These are phyloP conservation scores for Drosophila busckii DNA, from an alignment of 1,140 invertebrate genomes.

Conservation along the genomic window DNA sequence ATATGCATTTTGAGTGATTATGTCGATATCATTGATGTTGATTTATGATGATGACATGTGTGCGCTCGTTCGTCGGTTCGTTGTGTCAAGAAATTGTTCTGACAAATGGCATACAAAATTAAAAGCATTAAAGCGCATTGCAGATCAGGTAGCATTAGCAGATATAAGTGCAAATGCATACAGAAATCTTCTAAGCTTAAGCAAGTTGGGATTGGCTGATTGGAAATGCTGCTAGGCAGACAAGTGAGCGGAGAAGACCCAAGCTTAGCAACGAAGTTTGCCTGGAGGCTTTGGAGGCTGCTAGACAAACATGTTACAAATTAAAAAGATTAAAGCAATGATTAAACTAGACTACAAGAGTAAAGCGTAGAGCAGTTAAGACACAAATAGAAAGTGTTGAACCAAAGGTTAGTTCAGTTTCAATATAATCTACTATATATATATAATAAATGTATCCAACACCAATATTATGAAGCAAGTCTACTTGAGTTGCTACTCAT, in stretches of 20 bases:
- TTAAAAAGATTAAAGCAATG: too few relatives aligned
- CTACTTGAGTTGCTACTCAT: too few relatives aligned
- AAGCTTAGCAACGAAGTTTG: neutral
- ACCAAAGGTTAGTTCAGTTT: too few relatives aligned
- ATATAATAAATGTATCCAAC: too few relatives aligned
- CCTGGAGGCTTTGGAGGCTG: too few relatives aligned
- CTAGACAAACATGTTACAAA: too few relatives aligned
- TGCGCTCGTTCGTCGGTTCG: conserved; percentile 1
- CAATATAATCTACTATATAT: too few relatives aligned
- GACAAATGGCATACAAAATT: conserved; percentile 41
- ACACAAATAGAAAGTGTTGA: too few relatives aligned
- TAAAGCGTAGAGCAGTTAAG: too few relatives aligned
- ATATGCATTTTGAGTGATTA: conserved; percentile 69
- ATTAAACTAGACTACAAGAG: too few relatives aligned
- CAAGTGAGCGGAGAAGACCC: neutral
- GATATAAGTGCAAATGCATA: neutral
- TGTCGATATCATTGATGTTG: conserved; percentile 76
- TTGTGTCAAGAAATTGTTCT: conserved; percentile 30
- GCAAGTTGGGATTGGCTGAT: neutral
- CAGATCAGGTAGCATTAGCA: conserved; percentile 27
- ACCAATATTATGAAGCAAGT: too few relatives aligned
- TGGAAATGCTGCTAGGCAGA: too few relatives aligned
- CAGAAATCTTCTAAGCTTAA: neutral
- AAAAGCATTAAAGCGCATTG: conserved; percentile 14
- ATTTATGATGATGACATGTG: conserved; percentile 67